These are phyloP conservation scores for Melospiza georgiana DNA, from an alignment of 2,113 vertebrate genomes.

Conservation along the genomic window DNA sequence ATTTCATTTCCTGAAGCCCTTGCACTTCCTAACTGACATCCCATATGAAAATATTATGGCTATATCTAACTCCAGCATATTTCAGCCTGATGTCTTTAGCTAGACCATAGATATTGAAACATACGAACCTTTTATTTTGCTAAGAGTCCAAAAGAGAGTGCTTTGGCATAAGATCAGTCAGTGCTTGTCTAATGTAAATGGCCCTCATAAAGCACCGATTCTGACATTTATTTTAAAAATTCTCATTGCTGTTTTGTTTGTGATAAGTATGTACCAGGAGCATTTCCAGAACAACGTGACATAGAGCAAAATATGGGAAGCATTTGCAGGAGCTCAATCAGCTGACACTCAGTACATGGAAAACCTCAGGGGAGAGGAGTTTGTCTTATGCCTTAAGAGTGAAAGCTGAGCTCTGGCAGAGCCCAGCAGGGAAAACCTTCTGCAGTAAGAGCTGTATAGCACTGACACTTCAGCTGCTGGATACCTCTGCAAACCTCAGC, in stretches of 20 bases:
- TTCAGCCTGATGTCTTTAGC: constrained; percentile 44
- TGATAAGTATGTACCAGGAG: not conserved
- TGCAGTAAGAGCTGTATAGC: not conserved
- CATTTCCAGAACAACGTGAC: constrained; percentile 11
- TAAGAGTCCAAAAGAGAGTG: constrained; percentile 28
- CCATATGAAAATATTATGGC: constrained; percentile 25
- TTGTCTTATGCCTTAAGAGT: not conserved
- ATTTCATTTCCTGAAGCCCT: constrained; percentile 49
- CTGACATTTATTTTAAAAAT: constrained; percentile 6
- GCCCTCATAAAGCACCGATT: not conserved
- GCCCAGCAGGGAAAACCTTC: not conserved
- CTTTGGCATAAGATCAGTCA: constrained; percentile 14
- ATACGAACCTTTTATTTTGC: constrained; percentile 46
- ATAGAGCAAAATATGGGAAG: not conserved
- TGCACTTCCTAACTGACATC: constrained; percentile 35
- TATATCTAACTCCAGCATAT: constrained; percentile 47
- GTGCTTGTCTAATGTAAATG: not conserved
- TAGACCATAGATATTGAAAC: constrained; percentile 26
- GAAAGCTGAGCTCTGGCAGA: not conserved
- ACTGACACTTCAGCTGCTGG: not conserved
- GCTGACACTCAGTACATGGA: not conserved
- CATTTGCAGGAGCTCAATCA: not conserved
- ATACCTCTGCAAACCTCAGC: not conserved
- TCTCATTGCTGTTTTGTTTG: constrained; percentile 37
- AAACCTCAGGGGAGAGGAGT: not conserved